Evolutionary conservation across 2,797 vertebrate species (phyloP).

Genomic region (Catharus ustulatus): DNA sequence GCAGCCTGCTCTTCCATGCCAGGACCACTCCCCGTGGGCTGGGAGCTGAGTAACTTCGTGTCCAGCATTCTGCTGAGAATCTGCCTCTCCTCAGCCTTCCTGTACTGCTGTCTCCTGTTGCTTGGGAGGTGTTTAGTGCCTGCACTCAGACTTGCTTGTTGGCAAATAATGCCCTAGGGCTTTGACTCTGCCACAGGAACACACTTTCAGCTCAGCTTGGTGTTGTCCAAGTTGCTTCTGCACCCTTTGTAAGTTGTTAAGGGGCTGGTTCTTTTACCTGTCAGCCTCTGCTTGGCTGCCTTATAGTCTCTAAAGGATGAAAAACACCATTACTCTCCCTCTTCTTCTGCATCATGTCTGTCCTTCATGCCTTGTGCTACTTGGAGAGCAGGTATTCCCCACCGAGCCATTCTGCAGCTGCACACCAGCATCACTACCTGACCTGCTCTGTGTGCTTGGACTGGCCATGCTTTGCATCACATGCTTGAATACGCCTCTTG

Average conservation of each 20-base stretch:
- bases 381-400: not conserved
- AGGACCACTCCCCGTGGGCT: not conserved
- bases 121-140: not conserved
- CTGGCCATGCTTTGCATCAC: not conserved
- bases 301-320: not conserved
- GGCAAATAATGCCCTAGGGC: not conserved
- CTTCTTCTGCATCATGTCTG: not conserved
- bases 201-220: not conserved
- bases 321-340: not conserved
- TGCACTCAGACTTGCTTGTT: not conserved
- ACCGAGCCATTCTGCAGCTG: not conserved
- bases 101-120: not conserved
- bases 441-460: rapidly evolving
- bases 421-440: not conserved
- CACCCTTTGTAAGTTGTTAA: not conserved
- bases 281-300: not conserved
- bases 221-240: not conserved
- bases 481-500: not conserved
- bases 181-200: not conserved
- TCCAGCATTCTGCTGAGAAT: not conserved
- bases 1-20: not conserved
- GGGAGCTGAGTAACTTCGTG: not conserved
- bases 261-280: not conserved
- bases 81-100: not conserved
- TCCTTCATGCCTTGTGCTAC: not conserved